These are phyloP conservation scores for Ypsolopha scabrella DNA, from an alignment of 2,888 invertebrate genomes.

Conservation along the genomic window DNA sequence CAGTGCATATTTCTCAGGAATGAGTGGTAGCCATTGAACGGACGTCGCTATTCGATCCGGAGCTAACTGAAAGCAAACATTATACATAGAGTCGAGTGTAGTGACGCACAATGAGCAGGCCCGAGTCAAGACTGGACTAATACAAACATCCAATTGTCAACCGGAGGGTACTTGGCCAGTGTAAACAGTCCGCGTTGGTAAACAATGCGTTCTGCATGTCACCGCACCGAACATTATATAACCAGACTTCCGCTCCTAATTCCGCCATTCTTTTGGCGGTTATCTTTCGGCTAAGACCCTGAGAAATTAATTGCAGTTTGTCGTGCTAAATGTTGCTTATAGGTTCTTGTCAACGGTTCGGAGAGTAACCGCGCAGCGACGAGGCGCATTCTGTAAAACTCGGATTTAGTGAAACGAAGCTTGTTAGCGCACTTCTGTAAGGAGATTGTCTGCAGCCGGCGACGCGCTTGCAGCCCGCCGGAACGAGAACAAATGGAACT, in stretches of 20 bases:
- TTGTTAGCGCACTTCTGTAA: conserved; percentile 58
- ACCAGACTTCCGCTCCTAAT: background rate
- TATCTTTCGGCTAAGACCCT: too few relatives aligned
- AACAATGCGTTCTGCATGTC: conserved; percentile 16
- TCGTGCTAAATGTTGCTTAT: background rate
- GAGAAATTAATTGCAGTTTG: background rate
- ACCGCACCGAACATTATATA: conserved; percentile 3
- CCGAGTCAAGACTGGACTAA: conserved; percentile 29
- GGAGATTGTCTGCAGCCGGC: conserved; percentile 37
- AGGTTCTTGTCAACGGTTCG: background rate
- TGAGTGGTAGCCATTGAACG: background rate
- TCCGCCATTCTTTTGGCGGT: background rate
- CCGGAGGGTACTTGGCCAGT: conserved; percentile 10
- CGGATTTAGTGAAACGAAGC: conserved; percentile 48
- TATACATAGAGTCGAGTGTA: conserved; percentile 2
- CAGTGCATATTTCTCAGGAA: too few relatives aligned
- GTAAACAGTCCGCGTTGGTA: conserved; percentile 16
- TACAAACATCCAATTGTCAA: conserved; percentile 52
- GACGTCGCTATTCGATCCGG: conserved; percentile 18
- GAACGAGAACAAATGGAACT: conserved; percentile 49
- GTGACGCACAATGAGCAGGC: conserved; percentile 15
- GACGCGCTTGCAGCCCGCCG: conserved; percentile 34
- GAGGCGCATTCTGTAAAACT: conserved; percentile 38
- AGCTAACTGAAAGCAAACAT: conserved; percentile 29
- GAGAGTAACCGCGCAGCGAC: conserved; percentile 1